phyloP scores from a whole-genome alignment of 1,140 invertebrate species.

The Drosophila ironensis region DNA sequence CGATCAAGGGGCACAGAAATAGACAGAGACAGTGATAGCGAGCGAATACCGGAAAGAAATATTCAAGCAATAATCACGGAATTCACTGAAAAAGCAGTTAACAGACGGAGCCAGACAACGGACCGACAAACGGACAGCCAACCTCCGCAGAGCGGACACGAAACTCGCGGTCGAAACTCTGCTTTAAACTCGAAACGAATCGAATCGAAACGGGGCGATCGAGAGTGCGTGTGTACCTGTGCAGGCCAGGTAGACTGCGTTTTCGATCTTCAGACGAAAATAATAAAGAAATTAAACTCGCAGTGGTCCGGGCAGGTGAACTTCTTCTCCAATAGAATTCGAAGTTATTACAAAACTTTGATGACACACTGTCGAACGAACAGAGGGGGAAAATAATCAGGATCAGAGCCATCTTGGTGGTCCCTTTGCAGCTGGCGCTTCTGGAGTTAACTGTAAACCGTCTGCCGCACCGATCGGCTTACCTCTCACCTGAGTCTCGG shows the following conservation, averaged over 20 bases:
- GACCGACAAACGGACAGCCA: conserved; percentile 8
- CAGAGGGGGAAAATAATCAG: conserved; percentile 9
- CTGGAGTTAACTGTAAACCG: conserved; percentile 42
- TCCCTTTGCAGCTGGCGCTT: conserved; percentile 40
- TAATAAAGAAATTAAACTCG: conserved; percentile 78
- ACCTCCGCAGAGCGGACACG: conserved; percentile 21
- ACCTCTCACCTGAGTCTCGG: conserved; percentile 32
- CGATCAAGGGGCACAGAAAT: conserved; percentile 19
- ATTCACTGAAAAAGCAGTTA: conserved; percentile 80
- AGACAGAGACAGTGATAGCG: conserved; percentile 37
- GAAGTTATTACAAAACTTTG: conserved; percentile 50
- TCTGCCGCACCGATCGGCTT: conserved; percentile 9
- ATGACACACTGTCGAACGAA: conserved; percentile 12
- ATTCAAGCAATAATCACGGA: conserved; percentile 80
- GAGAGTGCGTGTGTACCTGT: conserved; percentile 36
- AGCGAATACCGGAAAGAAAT: conserved; percentile 73
- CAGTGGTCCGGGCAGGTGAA: conserved; percentile 51
- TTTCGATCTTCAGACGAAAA: conserved; percentile 71
- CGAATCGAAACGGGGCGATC: conserved; percentile 13
- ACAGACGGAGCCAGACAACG: conserved; percentile 53
- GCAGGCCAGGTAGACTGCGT: conserved; percentile 24
- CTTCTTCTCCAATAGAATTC: conserved; percentile 24
- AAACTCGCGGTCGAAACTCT: conserved; percentile 1
- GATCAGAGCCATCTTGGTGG: conserved; percentile 3
- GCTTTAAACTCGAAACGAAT: not conserved